Evolutionary conservation across 2,113 vertebrate genomes (phyloP).

Genomic region (Asarcornis scutulata): DNA sequence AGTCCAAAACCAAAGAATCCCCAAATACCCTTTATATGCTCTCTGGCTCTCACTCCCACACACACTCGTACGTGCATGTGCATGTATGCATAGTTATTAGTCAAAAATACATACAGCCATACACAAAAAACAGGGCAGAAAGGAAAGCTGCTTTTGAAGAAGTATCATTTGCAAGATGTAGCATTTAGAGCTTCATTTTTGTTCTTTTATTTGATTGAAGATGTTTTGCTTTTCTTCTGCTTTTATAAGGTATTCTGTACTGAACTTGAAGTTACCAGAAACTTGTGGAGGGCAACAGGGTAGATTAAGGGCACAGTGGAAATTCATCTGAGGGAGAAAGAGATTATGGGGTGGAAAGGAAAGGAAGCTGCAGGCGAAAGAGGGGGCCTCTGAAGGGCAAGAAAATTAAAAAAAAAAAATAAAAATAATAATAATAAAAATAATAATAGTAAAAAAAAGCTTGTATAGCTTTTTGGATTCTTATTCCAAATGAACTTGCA

Average conservation of each 20-base stretch:
- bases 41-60: slow-evolving; percentile 53
- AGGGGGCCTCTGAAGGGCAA: neutral
- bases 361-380: neutral
- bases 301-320: neutral
- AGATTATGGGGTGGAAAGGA: neutral
- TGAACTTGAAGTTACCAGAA: neutral
- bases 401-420: neutral
- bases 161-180: neutral
- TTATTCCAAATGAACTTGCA: slow-evolving; percentile 18
- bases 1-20: slow-evolving; percentile 73
- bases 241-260: neutral
- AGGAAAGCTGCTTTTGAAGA: slow-evolving; percentile 1
- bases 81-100: slow-evolving; percentile 54
- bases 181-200: neutral
- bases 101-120: slow-evolving; percentile 27
- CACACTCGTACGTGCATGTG: slow-evolving; percentile 50
- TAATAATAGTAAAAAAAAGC: neutral
- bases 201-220: neutral
- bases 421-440: neutral
- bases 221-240: neutral
- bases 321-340: neutral
- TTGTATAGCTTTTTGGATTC: neutral
- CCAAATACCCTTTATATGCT: slow-evolving; percentile 68
- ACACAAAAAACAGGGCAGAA: slow-evolving; percentile 18
- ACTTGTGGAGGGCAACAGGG: neutral